Percentiles rank a stretch among this genome's conserved stretches.
Conservation (phyloP, 2,113 vertebrate species). For the Balaeniceps rex region DNA sequence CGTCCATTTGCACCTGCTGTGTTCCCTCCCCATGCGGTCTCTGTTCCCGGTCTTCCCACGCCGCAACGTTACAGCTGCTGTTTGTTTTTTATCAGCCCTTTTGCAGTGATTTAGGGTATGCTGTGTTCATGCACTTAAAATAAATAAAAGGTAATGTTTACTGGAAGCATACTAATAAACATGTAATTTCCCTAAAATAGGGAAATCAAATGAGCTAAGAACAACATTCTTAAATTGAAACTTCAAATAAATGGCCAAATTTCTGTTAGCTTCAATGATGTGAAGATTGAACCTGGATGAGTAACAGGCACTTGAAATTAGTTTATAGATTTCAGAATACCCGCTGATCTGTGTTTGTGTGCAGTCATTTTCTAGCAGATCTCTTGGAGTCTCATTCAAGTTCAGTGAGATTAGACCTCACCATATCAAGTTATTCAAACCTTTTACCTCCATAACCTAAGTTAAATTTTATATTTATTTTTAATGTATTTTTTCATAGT, state of each 20-base stretch:
- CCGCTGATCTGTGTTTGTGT: not conserved
- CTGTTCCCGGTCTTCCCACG: not conserved
- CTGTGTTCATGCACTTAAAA: not conserved
- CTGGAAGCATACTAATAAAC: not conserved
- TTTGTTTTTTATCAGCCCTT: not conserved
- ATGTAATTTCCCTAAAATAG: not conserved
- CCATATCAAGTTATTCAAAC: not conserved
- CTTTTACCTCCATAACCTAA: not conserved
- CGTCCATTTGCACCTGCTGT: not conserved
- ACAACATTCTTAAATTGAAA: not conserved
- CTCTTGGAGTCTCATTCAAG: not conserved
- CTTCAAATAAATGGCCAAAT: not conserved
- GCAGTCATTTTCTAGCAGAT: not conserved
- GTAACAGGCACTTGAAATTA: not conserved
- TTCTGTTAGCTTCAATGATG: not conserved
- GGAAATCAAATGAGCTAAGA: not conserved
- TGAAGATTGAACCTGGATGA: not conserved
- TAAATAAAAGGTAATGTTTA: not conserved
- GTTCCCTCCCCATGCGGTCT: not conserved
- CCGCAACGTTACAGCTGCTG: accelerated
- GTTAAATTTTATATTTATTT: not conserved
- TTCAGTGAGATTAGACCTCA: not conserved
- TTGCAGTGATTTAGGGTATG: not conserved
- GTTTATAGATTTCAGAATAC: not conserved
- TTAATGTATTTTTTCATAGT: not conserved